Evolutionary conservation across 2,888 invertebrate genomes (phyloP).

Genomic region (Stomorhina lunata): DNA sequence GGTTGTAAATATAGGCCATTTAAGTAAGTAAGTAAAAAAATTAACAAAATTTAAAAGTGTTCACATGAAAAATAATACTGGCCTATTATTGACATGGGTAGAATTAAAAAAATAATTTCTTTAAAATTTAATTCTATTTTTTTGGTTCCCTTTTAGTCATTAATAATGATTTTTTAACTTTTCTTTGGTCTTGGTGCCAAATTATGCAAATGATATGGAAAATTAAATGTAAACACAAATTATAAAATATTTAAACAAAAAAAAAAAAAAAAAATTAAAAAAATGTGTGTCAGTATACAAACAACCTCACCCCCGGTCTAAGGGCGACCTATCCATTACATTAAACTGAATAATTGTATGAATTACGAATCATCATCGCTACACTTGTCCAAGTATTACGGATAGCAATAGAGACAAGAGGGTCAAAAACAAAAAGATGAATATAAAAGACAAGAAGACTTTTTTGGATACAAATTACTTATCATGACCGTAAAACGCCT

Average conservation of each 20-base stretch:
- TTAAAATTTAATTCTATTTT: neutral
- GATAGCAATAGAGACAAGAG: neutral
- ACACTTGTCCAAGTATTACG: conserved; percentile 60
- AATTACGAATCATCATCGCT: conserved; percentile 57
- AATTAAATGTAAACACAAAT: conserved; percentile 53
- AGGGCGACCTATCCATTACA: neutral
- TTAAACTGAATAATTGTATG: conserved; percentile 55
- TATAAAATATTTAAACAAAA: conserved; percentile 27
- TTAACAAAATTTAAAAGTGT: neutral
- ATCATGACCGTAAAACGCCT: conserved; percentile 78
- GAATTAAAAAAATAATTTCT: conserved; percentile 7
- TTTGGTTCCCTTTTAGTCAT: neutral
- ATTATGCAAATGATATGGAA: conserved; percentile 57
- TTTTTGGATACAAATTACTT: conserved; percentile 73
- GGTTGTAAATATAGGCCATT: no score
- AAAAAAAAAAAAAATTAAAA: no score
- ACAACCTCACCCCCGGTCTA: neutral
- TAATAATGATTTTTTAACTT: conserved; percentile 14
- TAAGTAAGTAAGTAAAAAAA: no score
- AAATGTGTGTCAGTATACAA: neutral
- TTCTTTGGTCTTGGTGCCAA: neutral
- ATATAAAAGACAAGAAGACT: conserved; percentile 33
- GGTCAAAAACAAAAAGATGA: conserved; percentile 8
- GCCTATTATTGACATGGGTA: neutral
- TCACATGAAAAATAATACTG: neutral